Evolutionary conservation across 1,140 invertebrate species (phyloP).

Genomic region (Solenopsis fugax): DNA sequence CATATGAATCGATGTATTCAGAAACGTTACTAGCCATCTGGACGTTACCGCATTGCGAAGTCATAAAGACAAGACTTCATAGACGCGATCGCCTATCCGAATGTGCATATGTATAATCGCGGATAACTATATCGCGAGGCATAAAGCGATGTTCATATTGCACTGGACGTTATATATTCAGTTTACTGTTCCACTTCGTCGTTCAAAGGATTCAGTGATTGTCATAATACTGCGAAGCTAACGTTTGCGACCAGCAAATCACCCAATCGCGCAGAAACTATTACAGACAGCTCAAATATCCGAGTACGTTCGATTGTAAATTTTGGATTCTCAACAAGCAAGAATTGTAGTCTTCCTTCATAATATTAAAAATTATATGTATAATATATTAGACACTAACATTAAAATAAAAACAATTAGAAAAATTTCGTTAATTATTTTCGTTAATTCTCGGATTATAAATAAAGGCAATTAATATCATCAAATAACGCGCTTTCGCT

Average conservation of each 20-base stretch:
- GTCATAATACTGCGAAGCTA: neutral
- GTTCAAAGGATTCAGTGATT: neutral
- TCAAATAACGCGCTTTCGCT: neutral
- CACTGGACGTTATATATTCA: neutral
- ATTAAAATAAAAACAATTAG: neutral
- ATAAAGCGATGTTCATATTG: conserved; percentile 26
- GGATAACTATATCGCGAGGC: conserved; percentile 32
- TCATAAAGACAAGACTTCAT: conserved; percentile 36
- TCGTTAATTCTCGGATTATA: neutral
- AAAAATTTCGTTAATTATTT: neutral
- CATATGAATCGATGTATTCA: conserved; percentile 16
- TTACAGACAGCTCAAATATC: neutral
- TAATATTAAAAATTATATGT: neutral
- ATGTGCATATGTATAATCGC: conserved; percentile 29
- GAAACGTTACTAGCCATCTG: conserved; percentile 24
- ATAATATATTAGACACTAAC: neutral
- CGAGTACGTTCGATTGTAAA: neutral
- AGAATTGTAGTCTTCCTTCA: neutral
- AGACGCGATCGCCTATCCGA: conserved; percentile 5
- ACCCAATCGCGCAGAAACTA: neutral
- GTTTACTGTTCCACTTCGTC: conserved; percentile 26
- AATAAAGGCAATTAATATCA: neutral
- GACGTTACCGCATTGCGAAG: conserved; percentile 12
- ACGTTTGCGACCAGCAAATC: neutral
- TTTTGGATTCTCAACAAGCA: neutral